A percentile compares a stretch with the other conserved stretches of the same genome.
Conservation (phyloP, 2,797 vertebrate genomes). For the Pseudomugil gertrudae region DNA sequence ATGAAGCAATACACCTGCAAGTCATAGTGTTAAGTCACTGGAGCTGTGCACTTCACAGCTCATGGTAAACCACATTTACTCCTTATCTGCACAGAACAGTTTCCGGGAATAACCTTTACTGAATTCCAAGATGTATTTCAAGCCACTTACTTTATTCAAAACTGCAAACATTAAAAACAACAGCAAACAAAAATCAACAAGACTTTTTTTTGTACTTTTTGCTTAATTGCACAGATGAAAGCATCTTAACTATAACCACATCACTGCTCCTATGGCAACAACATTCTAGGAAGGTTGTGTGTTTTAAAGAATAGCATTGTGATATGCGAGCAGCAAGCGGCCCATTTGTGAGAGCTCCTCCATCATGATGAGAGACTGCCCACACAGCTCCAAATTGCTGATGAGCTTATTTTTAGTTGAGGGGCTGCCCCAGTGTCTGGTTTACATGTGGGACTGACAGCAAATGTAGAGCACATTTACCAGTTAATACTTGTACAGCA, state of each 20-base stretch:
- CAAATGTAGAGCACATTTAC: slow-evolving; percentile 85
- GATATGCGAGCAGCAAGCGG: slow-evolving; percentile 37
- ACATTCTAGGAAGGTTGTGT: slow-evolving; percentile 26
- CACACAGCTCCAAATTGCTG: slow-evolving; percentile 78
- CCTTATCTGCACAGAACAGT: slow-evolving; percentile 54
- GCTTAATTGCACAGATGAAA: slow-evolving; percentile 43
- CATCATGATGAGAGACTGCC: slow-evolving; percentile 74
- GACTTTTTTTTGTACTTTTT: slow-evolving; percentile 12
- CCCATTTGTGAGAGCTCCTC: slow-evolving; percentile 60
- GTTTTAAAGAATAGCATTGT: slow-evolving; percentile 37
- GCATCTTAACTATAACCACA: slow-evolving; percentile 15
- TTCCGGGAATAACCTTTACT: slow-evolving; percentile 37
- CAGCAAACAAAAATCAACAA: background rate
- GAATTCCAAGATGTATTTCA: slow-evolving; percentile 28
- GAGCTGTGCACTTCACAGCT: slow-evolving; percentile 66
- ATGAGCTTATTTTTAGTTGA: slow-evolving; percentile 79
- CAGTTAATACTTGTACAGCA: slow-evolving; percentile 87
- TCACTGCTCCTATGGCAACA: slow-evolving; percentile 47
- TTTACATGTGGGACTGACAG: slow-evolving; percentile 69
- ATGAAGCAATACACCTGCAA: slow-evolving; percentile 76
- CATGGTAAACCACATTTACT: slow-evolving; percentile 43
- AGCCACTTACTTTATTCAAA: slow-evolving; percentile 23
- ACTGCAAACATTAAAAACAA: slow-evolving; percentile 12
- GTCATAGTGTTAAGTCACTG: slow-evolving; percentile 70
- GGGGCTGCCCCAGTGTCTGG: slow-evolving; percentile 71